Conservation (phyloP, 2,113 vertebrate species). For the Cardinalis cardinalis region DNA sequence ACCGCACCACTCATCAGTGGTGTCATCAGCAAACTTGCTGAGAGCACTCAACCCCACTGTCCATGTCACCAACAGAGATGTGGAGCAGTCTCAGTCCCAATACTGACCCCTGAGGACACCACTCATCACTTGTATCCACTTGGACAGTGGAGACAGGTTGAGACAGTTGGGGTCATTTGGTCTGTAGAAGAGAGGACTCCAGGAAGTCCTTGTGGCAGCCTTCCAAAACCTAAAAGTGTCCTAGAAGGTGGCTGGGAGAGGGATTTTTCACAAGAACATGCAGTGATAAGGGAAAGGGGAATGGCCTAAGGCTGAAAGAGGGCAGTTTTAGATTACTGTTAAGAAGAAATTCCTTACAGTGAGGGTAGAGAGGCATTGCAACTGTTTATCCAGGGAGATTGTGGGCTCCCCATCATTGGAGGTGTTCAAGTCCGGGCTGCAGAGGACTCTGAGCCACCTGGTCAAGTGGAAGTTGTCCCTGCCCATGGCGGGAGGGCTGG, state of each 20-base stretch:
- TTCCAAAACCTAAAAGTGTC: neutral
- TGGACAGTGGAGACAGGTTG: neutral
- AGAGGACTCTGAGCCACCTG: neutral
- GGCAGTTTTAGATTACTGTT: neutral
- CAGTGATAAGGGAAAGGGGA: neutral
- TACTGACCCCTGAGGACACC: neutral
- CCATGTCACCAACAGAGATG: accelerated
- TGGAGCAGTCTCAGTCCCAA: neutral
- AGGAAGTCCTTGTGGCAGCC: neutral
- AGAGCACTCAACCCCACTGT: neutral
- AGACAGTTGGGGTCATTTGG: neutral
- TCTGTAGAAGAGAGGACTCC: neutral
- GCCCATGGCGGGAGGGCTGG: neutral
- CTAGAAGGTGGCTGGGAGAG: no score
- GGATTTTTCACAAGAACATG: neutral
- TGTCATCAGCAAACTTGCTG: neutral
- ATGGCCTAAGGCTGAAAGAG: neutral
- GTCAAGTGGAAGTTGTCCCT: no score
- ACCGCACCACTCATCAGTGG: neutral
- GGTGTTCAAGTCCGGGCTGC: no score
- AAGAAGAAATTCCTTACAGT: neutral
- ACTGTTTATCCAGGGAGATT: neutral
- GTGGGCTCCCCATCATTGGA: neutral
- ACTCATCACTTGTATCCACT: no score
- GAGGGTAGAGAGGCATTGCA: neutral